Base-by-base conservation (phyloP, 1,140 invertebrate species). In the Drosophila neocordata region DNA sequence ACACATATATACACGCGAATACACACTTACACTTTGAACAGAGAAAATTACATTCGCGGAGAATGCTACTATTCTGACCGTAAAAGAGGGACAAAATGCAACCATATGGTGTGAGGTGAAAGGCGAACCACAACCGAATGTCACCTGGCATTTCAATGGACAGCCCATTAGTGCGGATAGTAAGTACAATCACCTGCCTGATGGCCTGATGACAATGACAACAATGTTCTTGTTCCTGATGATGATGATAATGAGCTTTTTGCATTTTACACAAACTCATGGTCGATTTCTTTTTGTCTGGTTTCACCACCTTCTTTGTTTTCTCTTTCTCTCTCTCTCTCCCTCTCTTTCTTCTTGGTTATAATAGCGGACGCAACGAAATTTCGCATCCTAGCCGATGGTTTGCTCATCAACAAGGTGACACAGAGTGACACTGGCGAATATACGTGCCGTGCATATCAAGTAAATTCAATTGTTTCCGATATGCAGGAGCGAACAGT, bases 371-470 rank as follows among this genome's bases (percentile, higher is more conserved):
- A 85, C 89, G 81, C 77, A 52, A 63, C 38, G 77, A 92, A 83
- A 92, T 92, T 90, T 65, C 84, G 89, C 55, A 90, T 91, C 66
- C 77, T 92, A 57, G 91, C 91, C 59, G 91, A 93, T 68, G 93
- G 93, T 61, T 91, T 94, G 55, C 84, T 90, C 61, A 93, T 94
- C 68, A 89, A 88, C 65, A 93, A 93, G 65, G 92, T 93, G 53
- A 92, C 91, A 20, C 88, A 93, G 58, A 90, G 91, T 44, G 93
- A 94, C 80, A 92, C 90, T 68, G 93, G 93, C 52, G 91, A 91
- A 56, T 94, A 94, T 88, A 92, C 91, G 44, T 94, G 93, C 87
- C 89, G 91, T 55, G 93, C 93, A 48, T 92, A 91, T 68, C 93
- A 93, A 85, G 90, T 93, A 31, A 92, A 93, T 37, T 69, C 81